Conservation (phyloP, 2,113 vertebrate genomes). For the Lagenorhynchus albirostris region DNA sequence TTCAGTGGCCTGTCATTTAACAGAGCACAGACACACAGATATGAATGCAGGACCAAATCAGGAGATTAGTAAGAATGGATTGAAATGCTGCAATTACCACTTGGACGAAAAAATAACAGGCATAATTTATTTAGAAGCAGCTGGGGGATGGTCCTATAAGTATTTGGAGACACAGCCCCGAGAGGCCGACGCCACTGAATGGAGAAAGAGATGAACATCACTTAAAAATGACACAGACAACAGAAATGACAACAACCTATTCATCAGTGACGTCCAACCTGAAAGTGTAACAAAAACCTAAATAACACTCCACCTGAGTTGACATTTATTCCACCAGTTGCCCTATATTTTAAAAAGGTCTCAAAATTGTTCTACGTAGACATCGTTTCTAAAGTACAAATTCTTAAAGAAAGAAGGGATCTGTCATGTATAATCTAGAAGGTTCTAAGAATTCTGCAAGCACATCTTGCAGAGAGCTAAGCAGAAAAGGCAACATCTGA, state of each 20-base stretch:
- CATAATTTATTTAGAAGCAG: constrained; percentile 63
- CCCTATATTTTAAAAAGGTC: constrained; percentile 76
- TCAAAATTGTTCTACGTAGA: constrained; percentile 50
- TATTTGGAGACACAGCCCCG: not conserved
- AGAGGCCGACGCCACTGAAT: constrained; percentile 31
- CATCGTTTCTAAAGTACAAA: constrained; percentile 47
- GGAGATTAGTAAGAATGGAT: not conserved
- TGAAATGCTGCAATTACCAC: constrained; percentile 51
- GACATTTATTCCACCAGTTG: constrained; percentile 80
- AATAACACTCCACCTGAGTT: constrained; percentile 76
- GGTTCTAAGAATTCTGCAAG: constrained; percentile 49
- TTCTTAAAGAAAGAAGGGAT: constrained; percentile 46
- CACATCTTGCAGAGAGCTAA: not conserved
- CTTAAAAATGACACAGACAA: constrained; percentile 78
- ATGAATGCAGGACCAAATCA: not conserved
- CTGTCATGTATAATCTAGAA: not conserved
- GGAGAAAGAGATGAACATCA: constrained; percentile 61
- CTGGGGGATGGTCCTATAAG: not conserved
- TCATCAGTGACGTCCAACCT: constrained; percentile 76
- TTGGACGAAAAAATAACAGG: constrained; percentile 64
- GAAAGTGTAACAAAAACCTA: constrained; percentile 79
- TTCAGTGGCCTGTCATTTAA: constrained; percentile 16
- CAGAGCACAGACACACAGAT: not conserved
- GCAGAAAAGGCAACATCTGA: not conserved
- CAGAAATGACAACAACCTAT: constrained; percentile 79